phyloP scores from a whole-genome alignment of 2,888 invertebrate species.

The Stenoptilia bipunctidactyla region DNA sequence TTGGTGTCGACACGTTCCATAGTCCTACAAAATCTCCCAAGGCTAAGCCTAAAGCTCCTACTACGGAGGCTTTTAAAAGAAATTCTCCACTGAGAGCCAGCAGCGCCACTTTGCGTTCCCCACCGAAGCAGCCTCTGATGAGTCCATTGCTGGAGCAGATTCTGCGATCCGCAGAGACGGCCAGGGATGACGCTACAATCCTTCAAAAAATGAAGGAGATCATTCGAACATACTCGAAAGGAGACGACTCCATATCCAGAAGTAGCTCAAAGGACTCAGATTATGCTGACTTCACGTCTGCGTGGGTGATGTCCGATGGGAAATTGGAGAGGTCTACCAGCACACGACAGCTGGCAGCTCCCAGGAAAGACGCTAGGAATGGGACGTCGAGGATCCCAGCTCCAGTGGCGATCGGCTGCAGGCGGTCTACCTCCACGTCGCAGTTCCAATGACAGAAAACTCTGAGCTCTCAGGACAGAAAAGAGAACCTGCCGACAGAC shows the following conservation, averaged over 20 bases:
- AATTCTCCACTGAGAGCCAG: slow-evolving; percentile 62
- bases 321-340: slow-evolving; percentile 73
- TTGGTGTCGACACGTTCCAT: slow-evolving; percentile 56
- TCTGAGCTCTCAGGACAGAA: no score
- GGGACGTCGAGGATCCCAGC: slow-evolving; percentile 59
- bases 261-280: slow-evolving; percentile 70
- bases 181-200: slow-evolving; percentile 80
- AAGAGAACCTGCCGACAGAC: no score
- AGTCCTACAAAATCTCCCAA: slow-evolving; percentile 76
- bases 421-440: slow-evolving; percentile 55
- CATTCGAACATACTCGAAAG: slow-evolving; percentile 57
- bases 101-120: slow-evolving; percentile 62
- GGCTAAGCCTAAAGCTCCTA: slow-evolving; percentile 37
- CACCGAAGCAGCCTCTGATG: slow-evolving; percentile 71
- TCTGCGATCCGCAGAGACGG: slow-evolving; percentile 77
- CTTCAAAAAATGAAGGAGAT: slow-evolving; percentile 81
- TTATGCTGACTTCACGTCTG: slow-evolving; percentile 77
- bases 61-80: slow-evolving; percentile 59
- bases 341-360: slow-evolving; percentile 58
- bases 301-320: slow-evolving; percentile 81
- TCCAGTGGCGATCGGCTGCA: slow-evolving; percentile 53
- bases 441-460: slow-evolving; percentile 51
- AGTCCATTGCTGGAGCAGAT: slow-evolving; percentile 80
- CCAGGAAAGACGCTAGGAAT: slow-evolving; percentile 54
- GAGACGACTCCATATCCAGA: slow-evolving; percentile 55